Evolutionary conservation across 2,888 invertebrate genomes (phyloP), one percentile per base, ranked within the genome.

Genomic region (Leucophenga maculata): DNA sequence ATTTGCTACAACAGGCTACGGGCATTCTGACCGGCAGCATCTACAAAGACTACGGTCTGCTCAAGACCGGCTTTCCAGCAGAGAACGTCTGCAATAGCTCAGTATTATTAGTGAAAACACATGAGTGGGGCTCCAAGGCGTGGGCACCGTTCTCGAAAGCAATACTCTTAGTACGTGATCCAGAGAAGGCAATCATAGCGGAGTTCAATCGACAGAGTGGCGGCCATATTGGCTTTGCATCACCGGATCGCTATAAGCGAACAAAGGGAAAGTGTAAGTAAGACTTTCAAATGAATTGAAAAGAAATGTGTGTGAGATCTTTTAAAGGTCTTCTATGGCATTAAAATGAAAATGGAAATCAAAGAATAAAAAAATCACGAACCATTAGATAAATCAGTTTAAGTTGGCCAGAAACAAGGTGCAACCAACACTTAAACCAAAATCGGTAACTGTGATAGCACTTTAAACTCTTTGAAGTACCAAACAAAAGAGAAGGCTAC

Each of bases 201-300:
- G 95, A 95, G 86, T 95, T 94, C 85, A 94, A 95, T 87, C 90
- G 95, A 72, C 92, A 94, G 72, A 93, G 93, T 77, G 94, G 94
- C 60, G 95, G 95, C 0, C 95, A 95, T 82, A 92, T 94, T 70
- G 95, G 94, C 0, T 94, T 94, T 74, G 94, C 94, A 0, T 92
- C 94, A 0, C 91, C 91, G 6, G 92, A 92, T 86, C 89, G 92
- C 72, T 92, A 92, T 78, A 90, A 90, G 72, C 88, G 92, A 67
- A 92, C 90, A 80, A 91, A 89, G 87, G 92, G 90, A 87, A 91
- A 90, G 89, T 91, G 92, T 92, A 88, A 89, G 90, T 67, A 44
- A 11, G 16, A 14, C n/a, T n/a, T 22, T 9, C n/a, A 48, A n/a
- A 11, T 31, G 6, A n/a, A n/a, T 26, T 26, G 2, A 26, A n/a